A percentile compares a stretch with the other conserved stretches of the same genome.
These are phyloP conservation scores for Chymomyza amoena DNA, from an alignment of 2,888 invertebrate genomes.

Conservation along the genomic window DNA sequence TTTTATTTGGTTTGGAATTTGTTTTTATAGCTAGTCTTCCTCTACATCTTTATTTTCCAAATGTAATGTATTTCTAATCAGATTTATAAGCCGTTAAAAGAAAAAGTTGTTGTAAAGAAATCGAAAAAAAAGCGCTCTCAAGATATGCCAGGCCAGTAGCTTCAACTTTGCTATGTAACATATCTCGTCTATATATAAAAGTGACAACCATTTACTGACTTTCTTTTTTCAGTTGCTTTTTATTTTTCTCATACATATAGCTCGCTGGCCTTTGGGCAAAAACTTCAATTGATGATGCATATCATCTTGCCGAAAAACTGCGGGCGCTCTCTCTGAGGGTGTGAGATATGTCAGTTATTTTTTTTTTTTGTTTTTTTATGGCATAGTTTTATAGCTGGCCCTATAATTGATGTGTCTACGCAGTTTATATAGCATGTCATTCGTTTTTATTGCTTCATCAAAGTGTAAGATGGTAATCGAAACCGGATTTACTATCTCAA, in stretches of 20 bases:
- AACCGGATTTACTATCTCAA: not conserved
- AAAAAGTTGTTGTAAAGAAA: not conserved
- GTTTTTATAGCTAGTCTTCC: not conserved
- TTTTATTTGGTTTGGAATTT: too few relatives aligned
- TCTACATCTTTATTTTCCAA: not conserved
- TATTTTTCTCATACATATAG: not conserved
- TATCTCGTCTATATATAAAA: too few relatives aligned
- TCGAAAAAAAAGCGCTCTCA: too few relatives aligned
- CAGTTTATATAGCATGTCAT: constrained; percentile 14
- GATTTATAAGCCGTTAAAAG: not conserved
- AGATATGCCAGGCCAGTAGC: too few relatives aligned
- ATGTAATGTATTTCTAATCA: not conserved
- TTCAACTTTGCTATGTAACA: too few relatives aligned
- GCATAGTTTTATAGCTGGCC: not conserved
- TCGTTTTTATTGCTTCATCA: constrained; percentile 1
- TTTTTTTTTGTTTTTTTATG: constrained; percentile 15
- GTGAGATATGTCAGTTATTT: not conserved
- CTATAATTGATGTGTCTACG: constrained; percentile 64
- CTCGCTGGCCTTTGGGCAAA: not conserved
- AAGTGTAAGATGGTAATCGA: not conserved
- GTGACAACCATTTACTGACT: not conserved
- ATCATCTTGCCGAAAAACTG: not conserved
- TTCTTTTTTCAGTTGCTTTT: not conserved
- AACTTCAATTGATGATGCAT: constrained; percentile 40
- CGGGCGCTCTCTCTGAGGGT: not conserved